Evolutionary conservation across 2,888 invertebrate genomes (phyloP).

Genomic region (Stegophylla sp.): DNA sequence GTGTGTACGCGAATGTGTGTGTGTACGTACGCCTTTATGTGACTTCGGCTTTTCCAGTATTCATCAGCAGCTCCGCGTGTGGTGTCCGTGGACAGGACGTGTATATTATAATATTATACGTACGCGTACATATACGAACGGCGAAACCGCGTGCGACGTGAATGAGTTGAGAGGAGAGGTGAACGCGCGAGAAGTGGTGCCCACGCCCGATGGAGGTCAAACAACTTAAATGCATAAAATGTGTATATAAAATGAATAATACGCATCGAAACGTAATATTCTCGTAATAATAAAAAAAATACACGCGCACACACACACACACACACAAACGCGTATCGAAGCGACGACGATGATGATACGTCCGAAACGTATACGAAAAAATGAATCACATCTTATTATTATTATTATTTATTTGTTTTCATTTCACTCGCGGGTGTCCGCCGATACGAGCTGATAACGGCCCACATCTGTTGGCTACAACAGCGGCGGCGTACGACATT

Average conservation of each 20-base stretch:
- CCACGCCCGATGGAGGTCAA: slow-evolving; percentile 53
- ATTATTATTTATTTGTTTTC: neutral
- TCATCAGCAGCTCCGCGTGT: neutral
- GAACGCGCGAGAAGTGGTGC: slow-evolving; percentile 21
- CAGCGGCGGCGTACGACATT: slow-evolving; percentile 1
- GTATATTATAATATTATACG: too few relatives aligned
- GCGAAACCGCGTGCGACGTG: slow-evolving; percentile 11
- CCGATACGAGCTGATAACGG: neutral
- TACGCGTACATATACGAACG: neutral
- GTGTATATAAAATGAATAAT: slow-evolving; percentile 20
- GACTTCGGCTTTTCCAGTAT: neutral
- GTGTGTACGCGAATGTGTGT: too few relatives aligned
- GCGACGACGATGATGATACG: slow-evolving; percentile 12
- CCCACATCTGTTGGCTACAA: neutral
- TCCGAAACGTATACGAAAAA: neutral
- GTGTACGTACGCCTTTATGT: neutral
- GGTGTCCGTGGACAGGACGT: neutral
- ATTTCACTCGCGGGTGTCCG: too few relatives aligned
- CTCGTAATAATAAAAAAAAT: slow-evolving; percentile 13
- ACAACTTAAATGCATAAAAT: slow-evolving; percentile 30
- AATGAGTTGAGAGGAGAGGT: slow-evolving; percentile 15
- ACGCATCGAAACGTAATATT: slow-evolving; percentile 18
- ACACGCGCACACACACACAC: too few relatives aligned
- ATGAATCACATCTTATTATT: slow-evolving; percentile 7
- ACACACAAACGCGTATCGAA: neutral